Evolutionary conservation across 2,888 invertebrate genomes (phyloP), one percentile per base, ranked within the genome.

Genomic region (Dorcus hopei): DNA sequence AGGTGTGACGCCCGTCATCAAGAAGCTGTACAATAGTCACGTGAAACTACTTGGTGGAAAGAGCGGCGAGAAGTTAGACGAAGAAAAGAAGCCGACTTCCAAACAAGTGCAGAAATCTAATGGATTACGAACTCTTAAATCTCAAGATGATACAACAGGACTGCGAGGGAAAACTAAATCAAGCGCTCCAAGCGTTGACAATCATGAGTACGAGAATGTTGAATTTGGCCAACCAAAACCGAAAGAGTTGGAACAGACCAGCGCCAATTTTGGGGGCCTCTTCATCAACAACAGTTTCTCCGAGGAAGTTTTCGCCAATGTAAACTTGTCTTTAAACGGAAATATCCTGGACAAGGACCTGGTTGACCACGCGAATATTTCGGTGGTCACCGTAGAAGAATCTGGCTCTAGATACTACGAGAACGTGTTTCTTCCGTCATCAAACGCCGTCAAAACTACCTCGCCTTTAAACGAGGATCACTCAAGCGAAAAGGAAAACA

Each of bases 1-100:
- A 50, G 49, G 58, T 45, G 65, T 65, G 23, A 73, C 70, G 53
- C 72, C 72, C 50, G 64, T 70, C 43, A 67, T 74, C 47, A 74
- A 72, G 64, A 75, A 74, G 59, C 62, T 74, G 16, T 71, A 69
- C 62, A 72, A 72, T n/a, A 68, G 70, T 5, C 74, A 70, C 11
- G 76, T 71, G 61, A 73, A 69, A 56, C 71, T 73, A 70, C 52
- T 72, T 7, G 67, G 26, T 6, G 26, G 63, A 23, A 50, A 51
- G 9, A 57, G 33, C 42, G 56, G 33, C 40, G 52, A 58, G 48
- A 61, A 45, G 19, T 3, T 9, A 3, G 14, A 45, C 19, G n/a
- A 45, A 9, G 23, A 45, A 50, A 33, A 59, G 56, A 38, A 41
- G 43, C 43, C 3, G 64, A 52, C 38, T 58, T 50, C 38, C 45